Evolutionary conservation across 2,113 vertebrate genomes (phyloP), one percentile per base, ranked within the genome.

Genomic region (Potamarius usumacintae): DNA sequence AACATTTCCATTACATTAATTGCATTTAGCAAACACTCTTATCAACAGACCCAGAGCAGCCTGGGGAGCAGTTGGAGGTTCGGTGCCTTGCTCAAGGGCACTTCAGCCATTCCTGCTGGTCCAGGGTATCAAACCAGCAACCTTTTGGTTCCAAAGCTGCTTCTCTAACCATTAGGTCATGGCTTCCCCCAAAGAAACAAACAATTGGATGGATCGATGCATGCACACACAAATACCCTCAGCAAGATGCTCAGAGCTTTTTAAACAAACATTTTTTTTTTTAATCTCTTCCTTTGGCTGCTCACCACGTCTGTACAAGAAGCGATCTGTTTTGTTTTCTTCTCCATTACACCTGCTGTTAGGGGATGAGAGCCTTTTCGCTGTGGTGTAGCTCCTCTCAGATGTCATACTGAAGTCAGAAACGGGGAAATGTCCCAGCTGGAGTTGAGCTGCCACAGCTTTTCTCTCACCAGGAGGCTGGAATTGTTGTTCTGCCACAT

Each of bases 241-340:
- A 72, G 62, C 25, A n/a, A 11, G 3, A 65, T 52, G 17, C 34
- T 72, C 18, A 17, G 30, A 57, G 8, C 34, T 22, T 50, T 84
- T 76, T 12, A 55, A 69, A 53, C 86, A 90, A 89, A 85, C 62
- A 83, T 15, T 34, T 86, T 87, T 2, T 87, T 2, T 83, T n/a
- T 88, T 65, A 9, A 53, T 69, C 53, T 89, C 76, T 81, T 20
- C 87, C 78, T 77, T 12, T 81, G 48, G 88, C 60, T 79, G 79
- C 83, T 50, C 85, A 67, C 50, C 82, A 85, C 20, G 12, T 53
- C 89, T 53, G 30, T 42, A 71, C 65, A 76, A 87, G 67, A 84
- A 57, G 17, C 80, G 87, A 90, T 87, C 89, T 85, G 52, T 22
- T 83, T 27, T 67, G 58, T 91, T 91, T 89, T 89, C 86, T 86